Base-by-base conservation (phyloP, 1,140 invertebrate species). In the Cydia amplana region DNA sequence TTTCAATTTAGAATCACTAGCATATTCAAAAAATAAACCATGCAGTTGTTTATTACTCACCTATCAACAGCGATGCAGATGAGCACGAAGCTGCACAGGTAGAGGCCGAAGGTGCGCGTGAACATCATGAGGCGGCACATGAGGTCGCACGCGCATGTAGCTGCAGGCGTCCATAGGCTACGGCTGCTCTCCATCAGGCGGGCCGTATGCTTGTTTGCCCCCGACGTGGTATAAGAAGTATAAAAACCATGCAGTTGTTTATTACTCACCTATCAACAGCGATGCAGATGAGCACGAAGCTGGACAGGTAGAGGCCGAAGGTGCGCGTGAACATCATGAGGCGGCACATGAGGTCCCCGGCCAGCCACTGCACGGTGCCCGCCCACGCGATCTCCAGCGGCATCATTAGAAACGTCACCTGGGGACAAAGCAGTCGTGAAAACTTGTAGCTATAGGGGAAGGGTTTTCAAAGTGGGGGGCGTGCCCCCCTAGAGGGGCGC, bases 391-490 rank as follows among this genome's bases (percentile, higher is more conserved):
- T 97, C 94, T 98, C 97, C 80, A 98, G 84, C 6, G 97, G 97
- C 97, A 98, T 98, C 95, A 97, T 96, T 36, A 98, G 91, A 85
- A 98, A 97, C 20, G 97, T 98, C 25, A 97, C 96, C 96, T 97
- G 91, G 16, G 85, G 84, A 77, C 74, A 83, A 73, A 84, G 6
- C 9, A 43, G 0, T 9, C 40, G 3, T 25, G 3, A 25, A 5
- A 10, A 40, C 1, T 40, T n/a, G n/a, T n/a, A n/a, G n/a, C n/a
- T n/a, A n/a, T n/a, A n/a, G n/a, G n/a, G n/a, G n/a, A n/a, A n/a
- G n/a, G n/a, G n/a, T n/a, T n/a, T n/a, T n/a, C n/a, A n/a, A n/a
- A n/a, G n/a, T n/a, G n/a, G n/a, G n/a, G n/a, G n/a, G n/a, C n/a
- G n/a, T n/a, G n/a, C n/a, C n/a, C n/a, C n/a, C n/a, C n/a, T n/a